Evolutionary conservation across 1,140 invertebrate species (phyloP).

Genomic region (Belonocnema kinseyi): DNA sequence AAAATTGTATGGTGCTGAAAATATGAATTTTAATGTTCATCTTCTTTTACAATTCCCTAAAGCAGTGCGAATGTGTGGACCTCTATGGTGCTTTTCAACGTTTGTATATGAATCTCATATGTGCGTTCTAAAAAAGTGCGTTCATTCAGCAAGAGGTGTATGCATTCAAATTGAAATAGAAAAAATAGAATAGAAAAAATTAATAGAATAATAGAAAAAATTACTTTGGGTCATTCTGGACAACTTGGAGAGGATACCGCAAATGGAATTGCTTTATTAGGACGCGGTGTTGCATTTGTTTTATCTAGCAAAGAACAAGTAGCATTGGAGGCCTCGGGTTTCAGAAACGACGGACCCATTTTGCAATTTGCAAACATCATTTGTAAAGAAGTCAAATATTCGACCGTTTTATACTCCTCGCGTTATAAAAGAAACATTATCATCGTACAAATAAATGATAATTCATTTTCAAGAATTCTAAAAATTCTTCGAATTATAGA

Average conservation of each 20-base stretch:
- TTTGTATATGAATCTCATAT: conserved; percentile 6
- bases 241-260: not conserved
- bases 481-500: not conserved
- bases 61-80: not conserved
- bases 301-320: too few species aligned
- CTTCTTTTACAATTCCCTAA: conserved; percentile 1
- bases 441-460: not conserved
- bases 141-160: not conserved
- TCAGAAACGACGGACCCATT: not conserved
- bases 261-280: not conserved
- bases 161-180: not conserved
- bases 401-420: not conserved
- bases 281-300: not conserved
- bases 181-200: too few species aligned
- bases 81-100: too few species aligned
- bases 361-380: not conserved
- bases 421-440: not conserved
- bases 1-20: not conserved
- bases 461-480: not conserved
- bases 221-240: not conserved
- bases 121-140: not conserved
- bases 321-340: not conserved
- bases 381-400: not conserved
- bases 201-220: too few species aligned
- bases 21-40: conserved; percentile 18